These are phyloP conservation scores for Julus scanicus DNA, from an alignment of 2,888 invertebrate species.

Conservation along the genomic window DNA sequence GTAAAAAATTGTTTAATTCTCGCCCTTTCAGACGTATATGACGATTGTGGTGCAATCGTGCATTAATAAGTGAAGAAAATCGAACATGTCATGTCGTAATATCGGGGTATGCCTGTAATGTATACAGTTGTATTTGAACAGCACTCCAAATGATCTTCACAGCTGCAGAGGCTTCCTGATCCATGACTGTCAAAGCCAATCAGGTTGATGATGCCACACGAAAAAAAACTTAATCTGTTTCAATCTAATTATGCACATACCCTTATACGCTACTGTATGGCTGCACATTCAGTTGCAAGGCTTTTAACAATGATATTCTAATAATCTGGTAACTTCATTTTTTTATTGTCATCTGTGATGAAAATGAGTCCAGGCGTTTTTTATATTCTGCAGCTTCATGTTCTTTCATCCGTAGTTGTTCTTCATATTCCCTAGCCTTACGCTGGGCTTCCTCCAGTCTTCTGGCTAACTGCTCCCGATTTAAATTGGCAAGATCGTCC, in stretches of 20 bases:
- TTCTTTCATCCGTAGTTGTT: conserved; percentile 58
- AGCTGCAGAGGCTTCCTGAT: not conserved
- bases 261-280: not conserved
- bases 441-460: conserved; percentile 57
- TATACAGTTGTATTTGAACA: not conserved
- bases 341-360: conserved; percentile 47
- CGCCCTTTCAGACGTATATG: no score
- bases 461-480: conserved; percentile 56
- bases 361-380: conserved; percentile 57
- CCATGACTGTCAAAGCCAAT: not conserved
- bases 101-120: not conserved
- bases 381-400: conserved; percentile 58
- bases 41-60: no score
- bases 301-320: not conserved
- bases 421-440: conserved; percentile 58
- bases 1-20: no score
- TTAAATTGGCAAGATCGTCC: conserved; percentile 55
- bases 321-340: conserved; percentile 46
- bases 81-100: no score
- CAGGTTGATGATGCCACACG: not conserved
- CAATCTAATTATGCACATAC: conserved; percentile 19
- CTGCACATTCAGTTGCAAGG: not conserved
- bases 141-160: not conserved
- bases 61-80: no score
- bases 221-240: not conserved